These are phyloP conservation scores for Sebastes elongatus DNA, from an alignment of 2,797 vertebrate genomes.

Conservation along the genomic window DNA sequence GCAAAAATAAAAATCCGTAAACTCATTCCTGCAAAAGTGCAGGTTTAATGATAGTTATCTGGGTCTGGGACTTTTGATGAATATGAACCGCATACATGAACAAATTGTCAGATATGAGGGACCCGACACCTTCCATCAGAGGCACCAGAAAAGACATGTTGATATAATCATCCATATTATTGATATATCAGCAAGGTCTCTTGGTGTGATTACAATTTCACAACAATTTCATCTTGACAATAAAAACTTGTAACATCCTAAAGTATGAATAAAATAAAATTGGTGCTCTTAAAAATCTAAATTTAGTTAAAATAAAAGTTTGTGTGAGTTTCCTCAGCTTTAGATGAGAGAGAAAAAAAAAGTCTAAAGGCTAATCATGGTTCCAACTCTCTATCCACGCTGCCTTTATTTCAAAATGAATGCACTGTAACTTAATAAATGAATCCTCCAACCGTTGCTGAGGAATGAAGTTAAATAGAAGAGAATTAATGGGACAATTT, in stretches of 20 bases:
- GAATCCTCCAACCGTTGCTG: not conserved
- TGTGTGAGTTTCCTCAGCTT: not conserved
- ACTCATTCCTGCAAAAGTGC: not conserved
- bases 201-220: not conserved
- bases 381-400: not conserved
- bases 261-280: not conserved
- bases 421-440: not conserved
- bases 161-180: not conserved
- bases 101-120: not conserved
- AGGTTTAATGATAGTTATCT: not conserved
- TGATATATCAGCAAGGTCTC: not conserved
- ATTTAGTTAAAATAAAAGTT: not conserved
- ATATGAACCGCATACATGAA: not conserved
- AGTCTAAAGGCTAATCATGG: not conserved
- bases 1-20: not conserved
- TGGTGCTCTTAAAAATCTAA: not conserved
- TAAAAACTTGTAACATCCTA: not conserved
- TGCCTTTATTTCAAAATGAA: not conserved
- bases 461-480: not conserved
- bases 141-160: not conserved
- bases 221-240: not conserved
- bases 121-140: not conserved
- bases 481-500: not conserved
- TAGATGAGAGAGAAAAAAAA: not conserved
- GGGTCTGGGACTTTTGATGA: not conserved